Evolutionary conservation across 1,140 invertebrate species (phyloP), one percentile per base, ranked within the genome.

Genomic region (Microplitis mediator): DNA sequence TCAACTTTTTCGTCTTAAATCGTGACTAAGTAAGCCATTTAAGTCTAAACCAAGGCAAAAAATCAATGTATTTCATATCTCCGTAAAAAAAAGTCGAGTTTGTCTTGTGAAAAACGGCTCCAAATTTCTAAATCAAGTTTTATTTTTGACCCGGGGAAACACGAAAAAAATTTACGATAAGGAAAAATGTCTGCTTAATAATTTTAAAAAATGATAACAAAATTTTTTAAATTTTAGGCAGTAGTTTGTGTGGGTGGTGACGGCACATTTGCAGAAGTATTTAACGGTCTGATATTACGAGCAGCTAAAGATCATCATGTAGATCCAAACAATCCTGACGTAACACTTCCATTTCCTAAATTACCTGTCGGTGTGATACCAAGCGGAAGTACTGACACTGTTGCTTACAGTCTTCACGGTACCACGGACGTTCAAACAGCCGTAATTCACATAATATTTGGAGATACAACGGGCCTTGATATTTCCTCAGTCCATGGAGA

Each of bases 181-280:
- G 0, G 3, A 39, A 6, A 39, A 39, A 6, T 2, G 8, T 39
- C 4, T n/a, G n/a, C n/a, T 6, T 39, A 3, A 39, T 45, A 36
- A 56, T 66, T 56, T 1, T 11, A 31, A 5, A 14, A 23, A n/a
- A 70, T 61, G 45, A 69, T 51, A 56, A 31, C 31, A 68, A 71
- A 69, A 35, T 35, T 35, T 3, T 32, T 62, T 84, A 23, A 23
- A 45, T 90, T 88, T 64, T 88, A 91, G 89, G 94, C 93, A 1
- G 89, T 97, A 4, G 91, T 94, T 13, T 94, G 93, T 82, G 91
- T 97, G 9, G 95, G 95, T 9, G 95, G 95, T 1, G 95, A 97
- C 85, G 95, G 95, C 1, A 95, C 95, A 34, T 94, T 96, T 74
- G 91, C 94, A 34, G 95, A 97, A 86, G 84, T 96, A 16, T 91